A percentile compares a stretch with the other conserved stretches of the same genome.
Evolutionary conservation across 2,888 invertebrate genomes (phyloP).

Genomic region (Nemotelus pantherinus): DNA sequence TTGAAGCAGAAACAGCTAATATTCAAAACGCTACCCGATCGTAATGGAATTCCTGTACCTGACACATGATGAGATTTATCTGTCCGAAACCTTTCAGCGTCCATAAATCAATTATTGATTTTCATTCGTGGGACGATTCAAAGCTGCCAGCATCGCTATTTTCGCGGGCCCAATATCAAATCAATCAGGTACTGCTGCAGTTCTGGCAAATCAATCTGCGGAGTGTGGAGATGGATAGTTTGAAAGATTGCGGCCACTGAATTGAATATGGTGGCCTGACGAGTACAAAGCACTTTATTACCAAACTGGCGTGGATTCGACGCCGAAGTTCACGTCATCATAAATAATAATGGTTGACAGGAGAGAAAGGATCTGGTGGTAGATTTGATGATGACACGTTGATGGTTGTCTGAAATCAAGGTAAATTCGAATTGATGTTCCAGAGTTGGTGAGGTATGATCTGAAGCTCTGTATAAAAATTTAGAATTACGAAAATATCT

Average conservation of each 20-base stretch:
- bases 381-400: too few relatives aligned
- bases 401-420: too few relatives aligned
- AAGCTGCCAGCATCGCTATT: not conserved
- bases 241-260: too few relatives aligned
- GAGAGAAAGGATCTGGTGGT: not conserved
- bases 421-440: too few relatives aligned
- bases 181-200: not conserved
- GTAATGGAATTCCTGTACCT: conserved; percentile 22
- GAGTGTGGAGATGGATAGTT: not conserved
- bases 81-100: conserved; percentile 38
- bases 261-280: not conserved
- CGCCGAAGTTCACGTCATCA: conserved; percentile 1
- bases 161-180: not conserved
- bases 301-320: too few relatives aligned
- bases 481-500: too few relatives aligned
- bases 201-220: not conserved
- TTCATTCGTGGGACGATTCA: not conserved
- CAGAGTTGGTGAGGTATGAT: too few relatives aligned
- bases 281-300: too few relatives aligned
- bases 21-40: not conserved
- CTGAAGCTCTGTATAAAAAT: too few relatives aligned
- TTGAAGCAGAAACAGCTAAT: not conserved
- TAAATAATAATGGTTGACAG: not conserved
- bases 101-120: conserved; percentile 36
- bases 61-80: conserved; percentile 32